Percentiles rank a stretch among this genome's conserved stretches.
phyloP scores from a whole-genome alignment of 2,797 vertebrate genomes.

The Geotrypetes seraphini region DNA sequence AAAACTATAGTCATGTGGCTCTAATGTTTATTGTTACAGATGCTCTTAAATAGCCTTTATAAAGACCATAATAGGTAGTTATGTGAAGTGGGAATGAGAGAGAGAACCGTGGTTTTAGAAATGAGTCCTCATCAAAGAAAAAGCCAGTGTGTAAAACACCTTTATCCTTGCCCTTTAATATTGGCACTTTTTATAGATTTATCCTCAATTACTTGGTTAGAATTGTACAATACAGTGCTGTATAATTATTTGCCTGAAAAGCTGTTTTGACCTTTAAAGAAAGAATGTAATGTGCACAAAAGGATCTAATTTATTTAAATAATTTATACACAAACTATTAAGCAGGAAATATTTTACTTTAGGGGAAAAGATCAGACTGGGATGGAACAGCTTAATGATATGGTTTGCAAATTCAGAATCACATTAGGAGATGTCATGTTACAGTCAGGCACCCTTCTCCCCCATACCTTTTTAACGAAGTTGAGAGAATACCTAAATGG shows the following conservation, averaged over 20 bases:
- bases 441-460: no score
- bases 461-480: constrained; percentile 12
- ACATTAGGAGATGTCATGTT: constrained; percentile 13
- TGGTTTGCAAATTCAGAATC: constrained; percentile 15
- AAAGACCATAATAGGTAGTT: constrained; percentile 1
- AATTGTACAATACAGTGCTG: constrained; percentile 7
- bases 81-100: neutral
- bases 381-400: constrained; percentile 10
- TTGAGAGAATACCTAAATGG: constrained; percentile 2
- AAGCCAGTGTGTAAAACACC: constrained; percentile 2
- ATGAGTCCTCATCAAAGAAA: constrained; percentile 4
- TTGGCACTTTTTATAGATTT: constrained; percentile 11
- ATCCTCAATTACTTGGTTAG: constrained; percentile 3
- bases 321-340: constrained; percentile 19
- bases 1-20: no score
- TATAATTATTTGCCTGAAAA: constrained; percentile 32
- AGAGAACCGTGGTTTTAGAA: neutral
- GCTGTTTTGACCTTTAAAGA: constrained; percentile 26
- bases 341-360: constrained; percentile 11
- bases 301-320: constrained; percentile 28
- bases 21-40: no score
- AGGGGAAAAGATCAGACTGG: constrained; percentile 8
- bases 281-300: constrained; percentile 11
- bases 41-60: neutral
- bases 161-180: constrained; percentile 7